A percentile compares a stretch with the other conserved stretches of the same genome.
phyloP scores from a whole-genome alignment of 2,113 vertebrate genomes.

The Dinomys branickii region DNA sequence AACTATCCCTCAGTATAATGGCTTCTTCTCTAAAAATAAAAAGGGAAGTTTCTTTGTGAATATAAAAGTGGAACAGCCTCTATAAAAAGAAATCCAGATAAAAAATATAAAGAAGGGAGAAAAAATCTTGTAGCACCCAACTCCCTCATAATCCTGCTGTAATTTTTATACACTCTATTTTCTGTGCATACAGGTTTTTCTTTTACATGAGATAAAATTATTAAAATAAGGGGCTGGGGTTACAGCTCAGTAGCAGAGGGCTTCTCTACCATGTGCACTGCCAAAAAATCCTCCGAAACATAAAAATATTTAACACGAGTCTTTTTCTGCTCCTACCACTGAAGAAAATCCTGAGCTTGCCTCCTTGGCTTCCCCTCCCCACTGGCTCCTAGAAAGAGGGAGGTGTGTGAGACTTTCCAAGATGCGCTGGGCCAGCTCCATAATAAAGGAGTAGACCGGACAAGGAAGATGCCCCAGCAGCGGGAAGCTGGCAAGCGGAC shows the following conservation, averaged over 20 bases:
- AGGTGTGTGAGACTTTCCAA: neutral
- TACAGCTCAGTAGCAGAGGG: neutral
- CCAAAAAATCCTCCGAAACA: neutral
- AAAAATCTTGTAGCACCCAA: conserved; percentile 16
- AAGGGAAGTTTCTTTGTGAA: conserved; percentile 31
- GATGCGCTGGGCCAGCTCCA: neutral
- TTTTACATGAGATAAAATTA: neutral
- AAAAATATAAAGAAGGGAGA: conserved; percentile 43
- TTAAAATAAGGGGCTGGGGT: neutral
- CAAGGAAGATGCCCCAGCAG: neutral
- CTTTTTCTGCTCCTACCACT: neutral
- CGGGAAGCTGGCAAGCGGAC: neutral
- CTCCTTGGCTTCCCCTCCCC: neutral
- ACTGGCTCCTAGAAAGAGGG: neutral
- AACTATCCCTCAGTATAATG: conserved; percentile 6
- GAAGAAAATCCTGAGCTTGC: conserved; percentile 9
- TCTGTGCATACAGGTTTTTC: neutral
- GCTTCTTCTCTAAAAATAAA: conserved; percentile 49
- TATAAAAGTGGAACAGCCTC: conserved; percentile 59
- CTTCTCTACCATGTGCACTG: neutral
- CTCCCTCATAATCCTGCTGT: neutral
- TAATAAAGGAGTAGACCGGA: neutral
- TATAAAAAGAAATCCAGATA: conserved; percentile 64
- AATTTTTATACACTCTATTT: neutral
- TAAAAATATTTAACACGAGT: neutral